phyloP scores from a whole-genome alignment of 2,113 vertebrate species.

The Rhea pennata region DNA sequence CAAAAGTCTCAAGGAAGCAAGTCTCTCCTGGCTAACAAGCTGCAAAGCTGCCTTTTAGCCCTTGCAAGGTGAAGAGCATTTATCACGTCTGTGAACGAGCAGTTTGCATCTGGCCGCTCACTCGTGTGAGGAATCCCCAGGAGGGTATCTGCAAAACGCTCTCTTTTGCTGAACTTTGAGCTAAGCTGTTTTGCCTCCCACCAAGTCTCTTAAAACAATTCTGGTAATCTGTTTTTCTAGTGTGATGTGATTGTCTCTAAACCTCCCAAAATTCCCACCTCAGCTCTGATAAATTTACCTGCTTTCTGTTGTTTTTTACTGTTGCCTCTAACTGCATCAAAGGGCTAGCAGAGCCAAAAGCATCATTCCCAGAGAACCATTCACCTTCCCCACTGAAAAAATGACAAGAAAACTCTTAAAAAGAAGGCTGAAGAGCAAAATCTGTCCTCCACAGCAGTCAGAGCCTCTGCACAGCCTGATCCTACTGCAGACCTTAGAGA shows the following conservation, averaged over 20 bases:
- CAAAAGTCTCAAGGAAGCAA: neutral
- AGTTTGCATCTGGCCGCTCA: neutral
- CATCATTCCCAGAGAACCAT: neutral
- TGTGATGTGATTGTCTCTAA: neutral
- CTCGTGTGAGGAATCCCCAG: neutral
- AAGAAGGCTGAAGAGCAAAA: neutral
- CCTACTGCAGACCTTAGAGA: neutral
- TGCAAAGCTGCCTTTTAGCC: neutral
- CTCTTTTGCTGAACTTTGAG: neutral
- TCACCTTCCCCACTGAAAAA: neutral
- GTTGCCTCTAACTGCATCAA: neutral
- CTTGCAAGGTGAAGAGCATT: neutral
- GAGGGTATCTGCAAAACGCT: neutral
- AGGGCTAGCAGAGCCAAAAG: neutral
- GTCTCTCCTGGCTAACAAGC: neutral
- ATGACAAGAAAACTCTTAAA: neutral
- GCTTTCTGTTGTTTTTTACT: neutral
- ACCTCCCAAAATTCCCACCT: neutral
- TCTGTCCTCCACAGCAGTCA: neutral
- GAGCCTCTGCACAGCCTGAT: neutral
- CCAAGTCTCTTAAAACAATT: neutral
- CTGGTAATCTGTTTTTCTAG: neutral
- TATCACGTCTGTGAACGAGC: neutral
- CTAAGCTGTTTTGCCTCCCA: neutral
- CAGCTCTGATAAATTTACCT: neutral